Base-by-base conservation (phyloP, 1,140 invertebrate genomes). In the Archivesica marissinica region DNA sequence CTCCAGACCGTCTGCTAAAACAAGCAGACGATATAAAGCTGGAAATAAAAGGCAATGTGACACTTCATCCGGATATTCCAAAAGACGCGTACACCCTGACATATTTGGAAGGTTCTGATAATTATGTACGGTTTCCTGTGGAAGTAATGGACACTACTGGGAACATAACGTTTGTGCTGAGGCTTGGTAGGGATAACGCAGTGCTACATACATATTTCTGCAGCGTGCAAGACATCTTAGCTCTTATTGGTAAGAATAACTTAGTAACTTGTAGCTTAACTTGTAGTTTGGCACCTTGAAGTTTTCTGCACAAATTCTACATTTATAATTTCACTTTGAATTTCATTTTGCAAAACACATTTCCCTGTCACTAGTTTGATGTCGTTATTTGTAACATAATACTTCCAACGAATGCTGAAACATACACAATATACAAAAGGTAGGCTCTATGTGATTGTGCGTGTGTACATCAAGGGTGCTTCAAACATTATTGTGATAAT, bases 61-160 rank as follows among this genome's bases (percentile, higher is more conserved):
- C 64, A 30, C 25, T 85, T 41, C 74, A 85, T 47, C 44, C 74
- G 1, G 82, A 85, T 56, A 85, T 85, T 23, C 82, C 82, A 39
- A 64, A 70, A 38, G 82, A 85, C 23, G 82, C 82, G 17, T 85
- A 85, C 28, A 54, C 82, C 0, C 39, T 85, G 20, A 85, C 82
- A 0, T 85, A 85, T 41, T 59, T 85, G 28, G 82, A 85, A 25
- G 82, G 82, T 11, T 85, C 82, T 11, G 82, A 85, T 50, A 85
- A 85, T 41, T 85, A 76, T n/a, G 61, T 85, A n/a, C 38, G 82
- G 33, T 85, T 85, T 78, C 82, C 82, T 2, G 33, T 85, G n/a
- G 78, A 66, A 56, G 30, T 85, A 7, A 33, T 28, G 1, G 82
- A 85, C 23, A 33, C 1, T n/a, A 85, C 66, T 54, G 82, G 82